Evolutionary conservation across 1,140 invertebrate species (phyloP).

Genomic region (Oreohelix idahoensis): DNA sequence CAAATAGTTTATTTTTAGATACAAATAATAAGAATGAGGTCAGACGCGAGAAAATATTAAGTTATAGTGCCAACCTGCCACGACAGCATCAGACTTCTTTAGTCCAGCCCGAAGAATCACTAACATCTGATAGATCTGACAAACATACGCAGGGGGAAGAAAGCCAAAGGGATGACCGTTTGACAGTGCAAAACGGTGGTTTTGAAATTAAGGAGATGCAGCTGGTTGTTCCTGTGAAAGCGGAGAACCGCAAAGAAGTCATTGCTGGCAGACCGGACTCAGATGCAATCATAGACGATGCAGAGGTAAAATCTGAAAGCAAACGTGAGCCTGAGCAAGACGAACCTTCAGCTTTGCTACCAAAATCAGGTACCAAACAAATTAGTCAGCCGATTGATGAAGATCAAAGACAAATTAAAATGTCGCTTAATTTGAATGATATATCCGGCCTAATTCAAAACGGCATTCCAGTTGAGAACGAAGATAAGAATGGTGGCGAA

Average conservation of each 20-base stretch:
- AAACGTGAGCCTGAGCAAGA: background rate
- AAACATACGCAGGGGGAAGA: background rate
- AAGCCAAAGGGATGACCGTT: background rate
- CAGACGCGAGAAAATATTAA: background rate
- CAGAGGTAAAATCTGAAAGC: background rate
- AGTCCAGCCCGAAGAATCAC: background rate
- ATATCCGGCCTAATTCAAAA: background rate
- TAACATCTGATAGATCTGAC: background rate
- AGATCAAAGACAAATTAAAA: background rate
- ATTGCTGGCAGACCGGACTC: background rate
- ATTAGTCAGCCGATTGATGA: background rate
- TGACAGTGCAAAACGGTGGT: background rate
- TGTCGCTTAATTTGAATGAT: background rate
- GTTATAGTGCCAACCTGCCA: background rate
- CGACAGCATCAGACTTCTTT: background rate
- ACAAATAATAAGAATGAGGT: background rate
- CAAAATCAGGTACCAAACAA: background rate
- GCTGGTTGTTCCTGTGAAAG: background rate
- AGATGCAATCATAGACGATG: background rate
- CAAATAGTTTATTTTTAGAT: background rate
- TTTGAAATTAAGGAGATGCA: background rate
- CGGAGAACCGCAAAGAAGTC: background rate
- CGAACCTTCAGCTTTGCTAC: background rate
- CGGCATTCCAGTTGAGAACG: background rate
- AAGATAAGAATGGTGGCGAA: background rate